phyloP scores from a whole-genome alignment of 2,888 invertebrate genomes.

The Trachelus stipa region DNA sequence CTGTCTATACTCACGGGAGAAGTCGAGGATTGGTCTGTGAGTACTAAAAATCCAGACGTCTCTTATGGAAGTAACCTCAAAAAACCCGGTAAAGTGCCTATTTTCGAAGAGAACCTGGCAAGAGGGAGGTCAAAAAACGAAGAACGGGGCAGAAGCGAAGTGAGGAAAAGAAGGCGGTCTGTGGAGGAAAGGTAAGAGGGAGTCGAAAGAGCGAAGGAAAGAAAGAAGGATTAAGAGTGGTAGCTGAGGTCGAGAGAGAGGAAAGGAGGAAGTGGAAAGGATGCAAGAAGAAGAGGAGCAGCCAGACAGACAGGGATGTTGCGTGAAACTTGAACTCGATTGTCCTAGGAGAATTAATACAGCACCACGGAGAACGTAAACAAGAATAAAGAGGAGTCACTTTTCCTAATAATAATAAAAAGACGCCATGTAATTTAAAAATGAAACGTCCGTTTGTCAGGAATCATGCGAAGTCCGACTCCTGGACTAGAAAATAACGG shows the following conservation, averaged over 20 bases:
- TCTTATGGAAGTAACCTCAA: conserved; percentile 44
- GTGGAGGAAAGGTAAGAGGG: conserved; percentile 17
- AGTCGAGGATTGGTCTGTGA: conserved; percentile 3
- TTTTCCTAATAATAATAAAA: neutral
- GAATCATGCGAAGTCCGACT: no score
- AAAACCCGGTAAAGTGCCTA: conserved; percentile 41
- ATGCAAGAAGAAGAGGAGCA: conserved; percentile 11
- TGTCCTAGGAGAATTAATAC: neutral
- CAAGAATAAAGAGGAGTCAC: neutral
- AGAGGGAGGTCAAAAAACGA: conserved; percentile 12
- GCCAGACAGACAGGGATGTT: neutral
- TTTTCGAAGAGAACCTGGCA: conserved; percentile 34
- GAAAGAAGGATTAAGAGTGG: conserved; percentile 10
- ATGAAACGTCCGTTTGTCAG: neutral
- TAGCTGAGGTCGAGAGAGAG: conserved; percentile 3
- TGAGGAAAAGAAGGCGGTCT: conserved; percentile 11
- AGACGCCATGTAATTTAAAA: neutral
- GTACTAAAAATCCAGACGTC: conserved; percentile 25
- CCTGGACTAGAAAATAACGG: no score
- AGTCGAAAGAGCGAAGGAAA: conserved; percentile 19
- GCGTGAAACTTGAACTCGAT: neutral
- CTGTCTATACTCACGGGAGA: conserved; percentile 13
- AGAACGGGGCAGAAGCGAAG: conserved; percentile 10
- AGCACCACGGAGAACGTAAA: neutral
- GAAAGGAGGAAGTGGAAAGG: conserved; percentile 14